Evolutionary conservation across 2,888 invertebrate species (phyloP).

Genomic region (Deladenus siricidicola): DNA sequence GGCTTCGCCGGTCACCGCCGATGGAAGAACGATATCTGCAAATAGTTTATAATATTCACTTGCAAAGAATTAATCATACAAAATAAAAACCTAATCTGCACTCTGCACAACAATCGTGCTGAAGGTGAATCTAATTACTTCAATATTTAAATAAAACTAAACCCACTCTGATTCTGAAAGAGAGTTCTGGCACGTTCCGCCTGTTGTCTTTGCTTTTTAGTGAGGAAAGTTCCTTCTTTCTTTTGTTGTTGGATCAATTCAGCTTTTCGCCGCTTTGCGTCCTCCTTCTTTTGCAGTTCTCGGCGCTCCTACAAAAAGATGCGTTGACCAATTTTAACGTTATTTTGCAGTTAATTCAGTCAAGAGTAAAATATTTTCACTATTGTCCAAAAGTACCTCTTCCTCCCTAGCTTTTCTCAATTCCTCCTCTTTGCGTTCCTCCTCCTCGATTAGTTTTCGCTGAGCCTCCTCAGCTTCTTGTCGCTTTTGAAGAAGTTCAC

Average conservation of each 20-base stretch:
- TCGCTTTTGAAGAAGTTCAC: slow-evolving; percentile 55
- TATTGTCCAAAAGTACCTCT: slow-evolving; percentile 72
- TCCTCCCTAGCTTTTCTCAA: slow-evolving; percentile 58
- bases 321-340: neutral
- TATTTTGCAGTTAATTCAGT: slow-evolving; percentile 58
- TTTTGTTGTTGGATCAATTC: slow-evolving; percentile 83
- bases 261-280: slow-evolving; percentile 81
- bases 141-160: too few relatives aligned
- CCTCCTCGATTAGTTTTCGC: slow-evolving; percentile 57
- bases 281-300: slow-evolving; percentile 79
- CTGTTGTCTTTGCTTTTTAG: slow-evolving; percentile 78
- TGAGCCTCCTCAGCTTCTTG: slow-evolving; percentile 63
- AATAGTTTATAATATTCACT: neutral
- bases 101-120: too few relatives aligned
- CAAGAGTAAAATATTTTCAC: too few relatives aligned
- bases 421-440: slow-evolving; percentile 28
- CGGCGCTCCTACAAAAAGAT: slow-evolving; percentile 58
- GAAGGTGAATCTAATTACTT: too few relatives aligned
- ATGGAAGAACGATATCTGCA: slow-evolving; percentile 27
- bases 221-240: slow-evolving; percentile 88
- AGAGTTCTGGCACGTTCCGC: slow-evolving; percentile 21
- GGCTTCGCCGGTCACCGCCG: slow-evolving; percentile 17
- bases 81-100: too few relatives aligned
- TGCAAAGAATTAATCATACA: neutral
- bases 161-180: slow-evolving; percentile 22